phyloP scores from a whole-genome alignment of 2,113 vertebrate species.

The Thymallus thymallus region DNA sequence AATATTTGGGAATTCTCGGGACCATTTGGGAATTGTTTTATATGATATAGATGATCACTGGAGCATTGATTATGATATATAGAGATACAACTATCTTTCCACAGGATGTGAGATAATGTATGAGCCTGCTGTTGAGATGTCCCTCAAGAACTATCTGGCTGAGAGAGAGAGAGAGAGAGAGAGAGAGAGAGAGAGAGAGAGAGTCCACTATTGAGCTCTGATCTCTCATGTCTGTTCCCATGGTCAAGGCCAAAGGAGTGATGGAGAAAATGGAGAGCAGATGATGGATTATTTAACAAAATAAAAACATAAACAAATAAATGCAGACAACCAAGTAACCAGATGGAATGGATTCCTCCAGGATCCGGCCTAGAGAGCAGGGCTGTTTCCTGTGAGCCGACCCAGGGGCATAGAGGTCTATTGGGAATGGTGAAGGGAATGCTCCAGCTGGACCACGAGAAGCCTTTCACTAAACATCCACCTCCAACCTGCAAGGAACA shows the following conservation, averaged over 20 bases:
- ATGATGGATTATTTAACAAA: constrained; percentile 60
- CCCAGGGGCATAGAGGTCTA: constrained; percentile 32
- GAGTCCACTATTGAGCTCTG: constrained; percentile 43
- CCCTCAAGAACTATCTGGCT: constrained; percentile 56
- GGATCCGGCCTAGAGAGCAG: constrained; percentile 38
- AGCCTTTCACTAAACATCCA: constrained; percentile 7
- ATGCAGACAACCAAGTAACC: constrained; percentile 57
- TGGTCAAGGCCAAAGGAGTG: constrained; percentile 51
- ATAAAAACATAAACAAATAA: constrained; percentile 59
- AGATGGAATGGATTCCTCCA: constrained; percentile 43
- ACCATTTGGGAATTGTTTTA: constrained; percentile 20
- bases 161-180: constrained; percentile 24
- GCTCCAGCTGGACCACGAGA: constrained; percentile 18
- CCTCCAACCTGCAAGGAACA: not conserved
- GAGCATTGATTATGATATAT: not conserved
- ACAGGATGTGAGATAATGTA: constrained; percentile 53
- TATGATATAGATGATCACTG: not conserved
- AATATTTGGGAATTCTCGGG: constrained; percentile 10
- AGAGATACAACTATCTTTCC: constrained; percentile 31
- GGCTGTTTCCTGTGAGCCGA: constrained; percentile 38
- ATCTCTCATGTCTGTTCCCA: constrained; percentile 67
- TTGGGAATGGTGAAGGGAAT: constrained; percentile 20
- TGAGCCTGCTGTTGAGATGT: constrained; percentile 43
- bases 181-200: constrained; percentile 14
- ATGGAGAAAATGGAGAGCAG: constrained; percentile 56